phyloP scores from a whole-genome alignment of 1,140 invertebrate species.

The Philotrypesis tridentata region DNA sequence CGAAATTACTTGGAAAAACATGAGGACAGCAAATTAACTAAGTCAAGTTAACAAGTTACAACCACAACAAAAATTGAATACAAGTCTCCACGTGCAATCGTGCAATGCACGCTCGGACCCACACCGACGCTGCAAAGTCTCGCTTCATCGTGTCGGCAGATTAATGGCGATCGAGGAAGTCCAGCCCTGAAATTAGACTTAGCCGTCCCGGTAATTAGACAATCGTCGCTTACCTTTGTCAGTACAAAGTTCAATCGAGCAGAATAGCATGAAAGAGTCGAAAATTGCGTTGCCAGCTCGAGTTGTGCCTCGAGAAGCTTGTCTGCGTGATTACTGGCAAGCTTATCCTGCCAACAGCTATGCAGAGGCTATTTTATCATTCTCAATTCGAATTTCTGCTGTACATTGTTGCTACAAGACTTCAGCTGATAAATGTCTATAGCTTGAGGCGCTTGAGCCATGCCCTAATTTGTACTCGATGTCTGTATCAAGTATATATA shows the following conservation, averaged over 20 bases:
- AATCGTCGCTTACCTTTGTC: background rate
- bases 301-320: background rate
- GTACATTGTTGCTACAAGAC: background rate
- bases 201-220: slow-evolving; percentile 51
- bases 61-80: too few species aligned
- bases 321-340: background rate
- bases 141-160: background rate
- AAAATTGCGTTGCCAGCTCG: background rate
- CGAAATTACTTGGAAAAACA: too few species aligned
- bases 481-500: background rate
- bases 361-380: background rate
- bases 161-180: slow-evolving; percentile 23
- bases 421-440: background rate
- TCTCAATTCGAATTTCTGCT: background rate
- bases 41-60: too few species aligned
- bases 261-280: background rate
- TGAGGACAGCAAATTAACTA: too few species aligned
- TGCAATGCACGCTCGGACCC: too few species aligned
- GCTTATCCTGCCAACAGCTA: too few species aligned
- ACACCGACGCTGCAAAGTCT: too few species aligned
- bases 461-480: background rate
- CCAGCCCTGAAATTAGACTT: slow-evolving; percentile 52
- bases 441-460: background rate
- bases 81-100: too few species aligned
- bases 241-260: background rate